phyloP scores from a whole-genome alignment of 1,140 invertebrate genomes.

The Hycleus phaleratus region DNA sequence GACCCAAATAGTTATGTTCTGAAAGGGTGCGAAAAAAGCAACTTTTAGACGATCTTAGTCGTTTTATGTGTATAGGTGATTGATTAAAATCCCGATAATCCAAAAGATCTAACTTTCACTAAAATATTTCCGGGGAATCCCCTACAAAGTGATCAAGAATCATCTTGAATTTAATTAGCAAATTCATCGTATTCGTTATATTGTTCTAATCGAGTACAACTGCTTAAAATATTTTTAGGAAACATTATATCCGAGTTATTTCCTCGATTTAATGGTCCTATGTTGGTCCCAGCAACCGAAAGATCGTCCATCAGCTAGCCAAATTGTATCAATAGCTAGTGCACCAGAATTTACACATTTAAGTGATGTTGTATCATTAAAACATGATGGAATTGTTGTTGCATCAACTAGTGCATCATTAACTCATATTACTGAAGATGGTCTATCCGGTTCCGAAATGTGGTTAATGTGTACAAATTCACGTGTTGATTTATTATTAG shows the following conservation, averaged over 20 bases:
- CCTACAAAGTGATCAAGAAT: too few species aligned
- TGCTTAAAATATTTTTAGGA: constrained; percentile 41
- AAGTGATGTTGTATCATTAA: constrained; percentile 67
- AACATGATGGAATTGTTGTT: constrained; percentile 51
- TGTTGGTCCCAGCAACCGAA: constrained; percentile 89
- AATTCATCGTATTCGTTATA: too few species aligned
- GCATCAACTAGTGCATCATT: constrained; percentile 43
- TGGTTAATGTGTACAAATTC: constrained; percentile 66
- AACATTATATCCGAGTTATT: constrained; percentile 78
- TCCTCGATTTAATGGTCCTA: constrained; percentile 90
- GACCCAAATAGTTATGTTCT: too few species aligned
- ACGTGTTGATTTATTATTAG: constrained; percentile 58
- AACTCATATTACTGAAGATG: constrained; percentile 38
- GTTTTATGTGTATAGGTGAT: too few species aligned
- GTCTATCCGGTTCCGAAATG: constrained; percentile 49
- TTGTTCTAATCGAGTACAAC: too few species aligned
- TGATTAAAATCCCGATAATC: too few species aligned
- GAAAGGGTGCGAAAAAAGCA: too few species aligned
- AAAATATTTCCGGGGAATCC: too few species aligned
- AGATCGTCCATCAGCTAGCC: constrained; percentile 82
- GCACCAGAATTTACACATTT: constrained; percentile 91
- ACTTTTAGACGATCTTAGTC: too few species aligned
- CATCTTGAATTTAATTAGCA: too few species aligned
- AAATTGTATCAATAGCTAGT: constrained; percentile 84
- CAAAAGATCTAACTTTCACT: too few species aligned